Evolutionary conservation across 2,113 vertebrate species (phyloP).

Genomic region (Nerophis lumbriciformis): DNA sequence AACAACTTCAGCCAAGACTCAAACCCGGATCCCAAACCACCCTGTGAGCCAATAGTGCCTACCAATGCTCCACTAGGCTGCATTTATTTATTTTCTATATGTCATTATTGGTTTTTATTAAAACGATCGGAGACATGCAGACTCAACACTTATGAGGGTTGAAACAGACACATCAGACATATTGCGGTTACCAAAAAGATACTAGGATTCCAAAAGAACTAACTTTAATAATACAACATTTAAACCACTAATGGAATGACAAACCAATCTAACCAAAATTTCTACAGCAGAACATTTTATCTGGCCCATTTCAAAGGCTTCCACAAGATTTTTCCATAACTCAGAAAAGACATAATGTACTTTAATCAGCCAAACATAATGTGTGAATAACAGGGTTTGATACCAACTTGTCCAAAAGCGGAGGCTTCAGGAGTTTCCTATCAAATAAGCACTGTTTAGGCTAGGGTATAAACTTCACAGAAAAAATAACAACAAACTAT

Average conservation of each 20-base stretch:
- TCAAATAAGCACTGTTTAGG: not conserved
- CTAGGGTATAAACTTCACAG: not conserved
- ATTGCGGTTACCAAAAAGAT: conserved; percentile 34
- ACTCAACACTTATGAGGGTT: conserved; percentile 6
- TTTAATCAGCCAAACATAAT: conserved; percentile 49
- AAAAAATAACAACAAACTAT: not conserved
- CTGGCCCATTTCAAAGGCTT: conserved; percentile 27
- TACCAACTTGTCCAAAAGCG: conserved; percentile 31
- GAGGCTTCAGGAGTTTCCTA: conserved; percentile 2
- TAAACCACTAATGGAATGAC: conserved; percentile 39
- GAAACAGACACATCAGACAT: not conserved
- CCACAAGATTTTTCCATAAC: conserved; percentile 41
- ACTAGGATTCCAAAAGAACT: conserved; percentile 4
- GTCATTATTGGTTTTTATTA: not conserved
- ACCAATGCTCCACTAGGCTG: not conserved
- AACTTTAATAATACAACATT: conserved; percentile 29
- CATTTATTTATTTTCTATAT: not conserved
- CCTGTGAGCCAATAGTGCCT: not conserved
- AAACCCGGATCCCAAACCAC: too few relatives aligned
- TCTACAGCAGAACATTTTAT: conserved; percentile 26
- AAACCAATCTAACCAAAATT: conserved; percentile 24
- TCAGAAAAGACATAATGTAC: conserved; percentile 14
- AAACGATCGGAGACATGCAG: not conserved
- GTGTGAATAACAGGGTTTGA: conserved; percentile 48
- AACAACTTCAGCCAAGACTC: too few relatives aligned